Base-by-base conservation (phyloP, 2,888 invertebrate genomes). In the Cremastinae sp. region DNA sequence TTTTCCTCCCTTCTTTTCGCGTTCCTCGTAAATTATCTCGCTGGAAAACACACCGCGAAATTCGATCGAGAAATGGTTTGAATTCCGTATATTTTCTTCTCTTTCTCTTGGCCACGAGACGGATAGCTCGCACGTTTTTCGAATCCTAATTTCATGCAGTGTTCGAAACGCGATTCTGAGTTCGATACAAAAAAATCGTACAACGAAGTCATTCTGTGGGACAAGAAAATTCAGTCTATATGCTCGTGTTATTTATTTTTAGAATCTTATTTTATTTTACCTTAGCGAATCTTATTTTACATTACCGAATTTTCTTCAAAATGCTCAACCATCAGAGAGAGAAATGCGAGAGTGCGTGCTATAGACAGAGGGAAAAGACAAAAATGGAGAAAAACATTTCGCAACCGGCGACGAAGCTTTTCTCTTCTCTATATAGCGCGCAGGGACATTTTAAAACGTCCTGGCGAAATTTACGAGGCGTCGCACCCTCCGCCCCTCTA, bases 21-120 rank as follows among this genome's bases (percentile, higher is more conserved):
- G 43, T 39, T 73, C 69, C 78, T 83, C 83, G 84, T 84, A 85
- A 86, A 85, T 84, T 85, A 81, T 72, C 66, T 78, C 79, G 79
- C 61, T 78, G 80, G 76, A 75, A 81, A 80, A 84, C 79, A 83
- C 80, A 83, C 80, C 84, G 83, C 81, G 82, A 86, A 88, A 88
- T 88, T 88, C 87, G 88, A 86, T 87, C 85, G 81, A 64, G 39
- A 80, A 85, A 89, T 86, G 82, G 84, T 86, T 87, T 81, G 86
- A 85, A 89, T 89, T 89, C 88, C 75, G 51, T 39, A 69, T 66
- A 49, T 66, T 49, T 20, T 53, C 53, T 56, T 10, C 59, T 39
- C 51, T 45, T 18, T 39, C 12, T 22, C 14, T 9, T 20, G 10
- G 12, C 37, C 58, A 18, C 68, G 83, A 87, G 89, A 89, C 85